Evolutionary conservation across 2,797 vertebrate species (phyloP).

Genomic region (Platyrinchus mystaceus): DNA sequence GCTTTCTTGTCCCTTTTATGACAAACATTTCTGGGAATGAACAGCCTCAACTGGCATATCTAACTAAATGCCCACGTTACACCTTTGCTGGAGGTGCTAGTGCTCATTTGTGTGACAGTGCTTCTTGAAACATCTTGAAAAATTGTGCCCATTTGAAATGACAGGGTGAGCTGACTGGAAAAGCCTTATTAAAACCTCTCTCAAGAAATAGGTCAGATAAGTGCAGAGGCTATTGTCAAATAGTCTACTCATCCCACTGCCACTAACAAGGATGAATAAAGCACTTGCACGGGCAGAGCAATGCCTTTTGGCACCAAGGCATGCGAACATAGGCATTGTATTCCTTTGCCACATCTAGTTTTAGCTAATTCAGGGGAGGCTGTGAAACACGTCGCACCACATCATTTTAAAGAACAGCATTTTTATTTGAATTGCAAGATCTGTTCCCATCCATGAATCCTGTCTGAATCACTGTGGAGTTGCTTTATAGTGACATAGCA

Average conservation of each 20-base stretch:
- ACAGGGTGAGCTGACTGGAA: slow-evolving; percentile 20
- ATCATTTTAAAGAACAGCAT: slow-evolving; percentile 9
- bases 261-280: slow-evolving; percentile 50
- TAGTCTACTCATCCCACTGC: slow-evolving; percentile 13
- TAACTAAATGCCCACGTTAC: neutral
- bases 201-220: slow-evolving; percentile 48
- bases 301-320: slow-evolving; percentile 22
- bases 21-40: neutral
- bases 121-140: slow-evolving; percentile 5
- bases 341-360: slow-evolving; percentile 27
- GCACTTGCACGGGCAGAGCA: neutral
- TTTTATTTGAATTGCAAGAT: slow-evolving; percentile 16
- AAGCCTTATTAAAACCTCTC: slow-evolving; percentile 32
- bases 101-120: neutral
- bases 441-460: neutral
- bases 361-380: slow-evolving; percentile 33
- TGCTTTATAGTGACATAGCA: neutral
- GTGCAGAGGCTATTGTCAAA: slow-evolving; percentile 56
- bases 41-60: neutral
- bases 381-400: neutral
- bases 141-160: neutral
- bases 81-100: neutral
- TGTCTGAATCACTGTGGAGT: neutral
- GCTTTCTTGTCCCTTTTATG: neutral
- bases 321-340: neutral